Evolutionary conservation across 2,888 invertebrate genomes (phyloP).

Genomic region (Melangyna quadrimaculata): DNA sequence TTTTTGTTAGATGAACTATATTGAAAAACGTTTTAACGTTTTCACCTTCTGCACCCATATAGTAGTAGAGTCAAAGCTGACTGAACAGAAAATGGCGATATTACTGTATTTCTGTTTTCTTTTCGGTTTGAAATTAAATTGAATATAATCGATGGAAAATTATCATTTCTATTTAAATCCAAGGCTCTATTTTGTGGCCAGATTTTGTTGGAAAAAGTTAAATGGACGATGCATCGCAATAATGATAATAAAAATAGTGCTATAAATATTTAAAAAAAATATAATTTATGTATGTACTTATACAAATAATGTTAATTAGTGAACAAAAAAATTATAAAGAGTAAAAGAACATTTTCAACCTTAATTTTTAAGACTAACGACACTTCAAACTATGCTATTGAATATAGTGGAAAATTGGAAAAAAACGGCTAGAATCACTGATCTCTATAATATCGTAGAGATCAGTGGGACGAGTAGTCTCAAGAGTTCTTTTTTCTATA

Average conservation of each 20-base stretch:
- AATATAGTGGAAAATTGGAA: no score
- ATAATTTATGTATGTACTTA: no score
- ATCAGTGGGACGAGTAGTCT: no score
- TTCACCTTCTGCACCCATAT: conserved; percentile 86
- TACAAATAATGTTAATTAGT: no score
- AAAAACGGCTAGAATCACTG: no score
- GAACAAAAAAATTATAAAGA: no score
- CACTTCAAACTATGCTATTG: no score
- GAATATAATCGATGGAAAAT: conserved; percentile 31
- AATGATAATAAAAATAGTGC: background rate
- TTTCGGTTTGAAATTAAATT: conserved; percentile 6
- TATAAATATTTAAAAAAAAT: conserved; percentile 9
- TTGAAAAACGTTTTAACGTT: conserved; percentile 75
- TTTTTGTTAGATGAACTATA: conserved; percentile 70
- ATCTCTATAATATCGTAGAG: no score
- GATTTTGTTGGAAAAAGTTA: background rate
- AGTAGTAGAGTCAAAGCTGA: conserved; percentile 87
- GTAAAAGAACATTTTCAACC: no score
- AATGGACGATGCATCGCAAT: background rate
- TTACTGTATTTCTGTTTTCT: conserved; percentile 74
- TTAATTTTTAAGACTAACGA: no score
- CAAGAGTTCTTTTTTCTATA: no score
- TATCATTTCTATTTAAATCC: background rate
- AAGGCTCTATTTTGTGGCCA: background rate
- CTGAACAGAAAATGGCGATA: conserved; percentile 84